Conservation (phyloP, 2,888 invertebrate genomes). For the Didymodactylos carnosus region DNA sequence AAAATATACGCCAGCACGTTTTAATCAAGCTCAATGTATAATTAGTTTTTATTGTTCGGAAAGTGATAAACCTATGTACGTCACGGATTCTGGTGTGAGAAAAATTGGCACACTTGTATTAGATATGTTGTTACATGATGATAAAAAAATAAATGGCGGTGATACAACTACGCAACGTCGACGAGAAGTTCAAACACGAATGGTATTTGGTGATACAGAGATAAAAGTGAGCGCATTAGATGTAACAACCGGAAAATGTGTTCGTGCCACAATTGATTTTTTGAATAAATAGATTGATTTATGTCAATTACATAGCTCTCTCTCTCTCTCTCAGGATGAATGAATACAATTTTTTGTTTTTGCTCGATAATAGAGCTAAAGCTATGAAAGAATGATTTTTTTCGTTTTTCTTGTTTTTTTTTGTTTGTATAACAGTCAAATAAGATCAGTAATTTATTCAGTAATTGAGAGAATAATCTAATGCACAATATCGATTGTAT, state of each 20-base stretch:
- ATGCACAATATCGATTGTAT: too few species aligned
- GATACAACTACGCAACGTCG: constrained; percentile 7
- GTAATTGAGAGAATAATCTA: too few species aligned
- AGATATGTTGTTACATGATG: not conserved
- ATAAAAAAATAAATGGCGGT: not conserved
- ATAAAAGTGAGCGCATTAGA: constrained; percentile 40
- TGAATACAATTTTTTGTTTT: too few species aligned
- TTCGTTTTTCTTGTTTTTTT: too few species aligned
- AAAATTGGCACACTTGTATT: not conserved
- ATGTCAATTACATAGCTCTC: too few species aligned
- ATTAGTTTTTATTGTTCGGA: constrained; percentile 40
- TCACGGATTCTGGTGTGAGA: constrained; percentile 39
- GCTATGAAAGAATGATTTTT: too few species aligned
- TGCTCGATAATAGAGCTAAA: too few species aligned
- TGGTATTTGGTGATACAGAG: constrained; percentile 42
- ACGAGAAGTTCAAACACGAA: constrained; percentile 39
- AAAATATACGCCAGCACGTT: constrained; percentile 40
- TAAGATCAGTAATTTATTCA: too few species aligned
- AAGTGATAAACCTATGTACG: constrained; percentile 34
- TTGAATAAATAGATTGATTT: constrained; percentile 32
- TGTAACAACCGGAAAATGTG: constrained; percentile 35
- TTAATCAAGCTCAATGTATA: constrained; percentile 36
- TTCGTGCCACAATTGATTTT: constrained; percentile 37
- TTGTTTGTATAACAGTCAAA: too few species aligned
- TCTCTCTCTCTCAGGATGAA: too few species aligned